phyloP scores from a whole-genome alignment of 2,888 invertebrate species.

The Ceraclea dissimilis region DNA sequence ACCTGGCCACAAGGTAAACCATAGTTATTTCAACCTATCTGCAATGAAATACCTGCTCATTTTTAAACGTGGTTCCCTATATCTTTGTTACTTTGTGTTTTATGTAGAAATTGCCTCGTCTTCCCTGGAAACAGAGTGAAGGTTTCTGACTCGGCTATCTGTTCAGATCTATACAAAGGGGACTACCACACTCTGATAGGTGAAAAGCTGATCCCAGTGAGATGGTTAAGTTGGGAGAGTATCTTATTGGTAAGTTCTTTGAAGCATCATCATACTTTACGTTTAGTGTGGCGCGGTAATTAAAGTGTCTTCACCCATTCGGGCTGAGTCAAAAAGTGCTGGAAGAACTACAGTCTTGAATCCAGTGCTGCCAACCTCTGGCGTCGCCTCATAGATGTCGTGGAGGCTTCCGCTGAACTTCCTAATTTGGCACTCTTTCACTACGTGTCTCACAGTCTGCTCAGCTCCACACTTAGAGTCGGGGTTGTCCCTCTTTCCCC shows the following conservation, averaged over 20 bases:
- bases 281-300: no score
- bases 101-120: constrained; percentile 8
- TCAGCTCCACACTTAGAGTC: no score
- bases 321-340: no score
- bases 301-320: no score
- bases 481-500: no score
- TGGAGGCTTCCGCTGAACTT: no score
- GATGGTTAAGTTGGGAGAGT: constrained; percentile 61
- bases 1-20: constrained; percentile 61
- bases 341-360: no score
- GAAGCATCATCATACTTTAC: neutral
- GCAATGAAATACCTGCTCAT: neutral
- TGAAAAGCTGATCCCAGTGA: constrained; percentile 52
- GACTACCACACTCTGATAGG: constrained; percentile 58
- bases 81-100: neutral
- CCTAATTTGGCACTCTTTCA: no score
- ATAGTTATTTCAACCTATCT: no score
- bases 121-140: constrained; percentile 43
- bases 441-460: no score
- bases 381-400: no score
- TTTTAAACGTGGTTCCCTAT: neutral
- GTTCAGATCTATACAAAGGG: constrained; percentile 53
- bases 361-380: no score
- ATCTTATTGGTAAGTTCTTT: constrained; percentile 47
- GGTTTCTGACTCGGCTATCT: constrained; percentile 57